Conservation (phyloP, 2,888 invertebrate genomes). For the Chaetogeoica ovagalla region DNA sequence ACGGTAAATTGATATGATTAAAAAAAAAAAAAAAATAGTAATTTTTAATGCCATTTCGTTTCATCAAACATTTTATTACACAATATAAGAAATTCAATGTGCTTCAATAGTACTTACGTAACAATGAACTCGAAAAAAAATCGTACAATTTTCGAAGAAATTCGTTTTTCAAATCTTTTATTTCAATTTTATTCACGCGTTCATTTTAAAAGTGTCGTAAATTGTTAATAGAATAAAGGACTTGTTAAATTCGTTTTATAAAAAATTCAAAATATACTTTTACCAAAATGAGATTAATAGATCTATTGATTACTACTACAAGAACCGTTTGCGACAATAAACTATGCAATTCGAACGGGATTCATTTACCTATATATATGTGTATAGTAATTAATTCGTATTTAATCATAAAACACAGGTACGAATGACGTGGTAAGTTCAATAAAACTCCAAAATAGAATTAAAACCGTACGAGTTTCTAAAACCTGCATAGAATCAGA, state of each 20-base stretch:
- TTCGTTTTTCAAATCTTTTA: background rate
- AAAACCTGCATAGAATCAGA: too few species aligned
- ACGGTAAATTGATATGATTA: background rate
- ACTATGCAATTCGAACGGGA: too few species aligned
- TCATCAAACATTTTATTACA: background rate
- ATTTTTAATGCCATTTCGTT: background rate
- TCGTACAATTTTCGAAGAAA: background rate
- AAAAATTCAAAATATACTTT: background rate
- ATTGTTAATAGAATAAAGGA: background rate
- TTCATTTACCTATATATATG: too few species aligned
- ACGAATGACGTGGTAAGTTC: too few species aligned
- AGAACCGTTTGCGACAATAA: background rate
- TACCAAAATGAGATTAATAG: background rate
- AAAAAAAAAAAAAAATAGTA: background rate
- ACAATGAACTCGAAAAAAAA: background rate
- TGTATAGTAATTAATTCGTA: too few species aligned
- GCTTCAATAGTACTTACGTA: background rate
- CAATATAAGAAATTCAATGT: background rate
- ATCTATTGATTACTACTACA: background rate
- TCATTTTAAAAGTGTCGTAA: too few species aligned
- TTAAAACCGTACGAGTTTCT: too few species aligned
- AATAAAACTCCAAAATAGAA: too few species aligned
- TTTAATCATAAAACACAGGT: too few species aligned
- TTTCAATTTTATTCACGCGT: background rate
- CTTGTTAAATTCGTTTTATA: background rate